Evolutionary conservation across 2,888 invertebrate genomes (phyloP).

Genomic region (Perizoma flavofasciatum): DNA sequence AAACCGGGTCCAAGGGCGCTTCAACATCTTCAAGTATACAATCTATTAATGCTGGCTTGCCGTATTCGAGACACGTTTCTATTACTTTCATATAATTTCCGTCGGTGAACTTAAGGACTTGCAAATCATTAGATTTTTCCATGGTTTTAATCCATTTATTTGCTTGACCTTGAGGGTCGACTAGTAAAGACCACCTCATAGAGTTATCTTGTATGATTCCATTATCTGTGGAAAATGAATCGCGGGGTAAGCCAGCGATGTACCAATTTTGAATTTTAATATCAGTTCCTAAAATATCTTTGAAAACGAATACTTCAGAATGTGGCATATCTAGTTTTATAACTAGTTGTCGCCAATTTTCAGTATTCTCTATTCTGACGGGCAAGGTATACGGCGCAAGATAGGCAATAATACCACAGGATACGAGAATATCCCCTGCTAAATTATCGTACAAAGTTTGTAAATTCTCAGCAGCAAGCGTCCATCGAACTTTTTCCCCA

Average conservation of each 20-base stretch:
- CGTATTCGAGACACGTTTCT: constrained; percentile 89
- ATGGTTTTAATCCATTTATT: constrained; percentile 94
- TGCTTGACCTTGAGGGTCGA: constrained; percentile 94
- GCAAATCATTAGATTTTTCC: constrained; percentile 89
- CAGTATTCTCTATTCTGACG: constrained; percentile 84
- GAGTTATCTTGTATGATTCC: constrained; percentile 92
- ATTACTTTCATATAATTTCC: constrained; percentile 89
- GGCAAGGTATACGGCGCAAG: constrained; percentile 92
- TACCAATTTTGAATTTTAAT: constrained; percentile 95
- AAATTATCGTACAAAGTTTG: constrained; percentile 91
- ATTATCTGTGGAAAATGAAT: constrained; percentile 93
- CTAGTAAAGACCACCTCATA: constrained; percentile 90
- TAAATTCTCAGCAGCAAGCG: constrained; percentile 88
- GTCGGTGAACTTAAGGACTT: constrained; percentile 89
- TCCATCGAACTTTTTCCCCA: constrained; percentile 95
- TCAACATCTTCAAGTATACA: constrained; percentile 91
- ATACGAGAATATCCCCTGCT: constrained; percentile 95
- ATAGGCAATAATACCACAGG: constrained; percentile 95
- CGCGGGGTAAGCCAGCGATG: constrained; percentile 91
- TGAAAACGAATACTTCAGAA: constrained; percentile 88
- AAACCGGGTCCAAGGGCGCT: constrained; percentile 90
- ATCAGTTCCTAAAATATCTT: constrained; percentile 90
- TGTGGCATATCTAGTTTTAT: constrained; percentile 89
- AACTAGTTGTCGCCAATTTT: constrained; percentile 90
- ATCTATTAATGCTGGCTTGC: constrained; percentile 90